A percentile compares a stretch with the other conserved stretches of the same genome.
These are phyloP conservation scores for Drosophila picticornis DNA, from an alignment of 2,888 invertebrate species.

Conservation along the genomic window DNA sequence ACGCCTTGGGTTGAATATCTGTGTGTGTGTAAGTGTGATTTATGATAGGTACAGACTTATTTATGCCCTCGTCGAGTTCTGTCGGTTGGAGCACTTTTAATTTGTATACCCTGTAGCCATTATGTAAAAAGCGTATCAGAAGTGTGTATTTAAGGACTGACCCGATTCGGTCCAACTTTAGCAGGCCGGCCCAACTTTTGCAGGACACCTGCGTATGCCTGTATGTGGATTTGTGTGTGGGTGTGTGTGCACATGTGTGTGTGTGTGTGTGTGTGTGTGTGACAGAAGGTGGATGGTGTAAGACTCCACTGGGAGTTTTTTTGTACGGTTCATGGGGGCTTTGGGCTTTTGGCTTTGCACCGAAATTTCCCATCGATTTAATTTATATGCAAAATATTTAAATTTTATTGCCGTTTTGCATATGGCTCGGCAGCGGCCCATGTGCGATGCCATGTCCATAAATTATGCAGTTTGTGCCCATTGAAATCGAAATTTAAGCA, in stretches of 20 bases:
- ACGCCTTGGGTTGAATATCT: background rate
- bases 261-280: constrained; percentile 12
- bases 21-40: background rate
- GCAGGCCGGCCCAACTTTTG: constrained; percentile 4
- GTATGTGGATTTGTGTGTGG: background rate
- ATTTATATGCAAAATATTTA: constrained; percentile 78
- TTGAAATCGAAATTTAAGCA: constrained; percentile 73
- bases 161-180: constrained; percentile 4
- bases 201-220: constrained; percentile 5
- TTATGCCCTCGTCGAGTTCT: background rate
- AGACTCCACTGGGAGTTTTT: constrained; percentile 42
- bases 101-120: constrained; percentile 4
- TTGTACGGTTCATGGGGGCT: constrained; percentile 22
- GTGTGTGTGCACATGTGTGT: background rate
- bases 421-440: constrained; percentile 53
- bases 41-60: background rate
- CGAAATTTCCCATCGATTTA: constrained; percentile 75
- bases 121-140: background rate
- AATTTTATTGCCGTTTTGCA: constrained; percentile 77
- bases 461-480: constrained; percentile 67
- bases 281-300: constrained; percentile 22
- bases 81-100: background rate
- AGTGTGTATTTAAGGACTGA: constrained; percentile 2
- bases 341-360: constrained; percentile 54
- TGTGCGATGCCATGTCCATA: constrained; percentile 48